A percentile compares a stretch with the other conserved stretches of the same genome.
Evolutionary conservation across 2,888 invertebrate species (phyloP).

Genomic region (Orchesellides sinensis): DNA sequence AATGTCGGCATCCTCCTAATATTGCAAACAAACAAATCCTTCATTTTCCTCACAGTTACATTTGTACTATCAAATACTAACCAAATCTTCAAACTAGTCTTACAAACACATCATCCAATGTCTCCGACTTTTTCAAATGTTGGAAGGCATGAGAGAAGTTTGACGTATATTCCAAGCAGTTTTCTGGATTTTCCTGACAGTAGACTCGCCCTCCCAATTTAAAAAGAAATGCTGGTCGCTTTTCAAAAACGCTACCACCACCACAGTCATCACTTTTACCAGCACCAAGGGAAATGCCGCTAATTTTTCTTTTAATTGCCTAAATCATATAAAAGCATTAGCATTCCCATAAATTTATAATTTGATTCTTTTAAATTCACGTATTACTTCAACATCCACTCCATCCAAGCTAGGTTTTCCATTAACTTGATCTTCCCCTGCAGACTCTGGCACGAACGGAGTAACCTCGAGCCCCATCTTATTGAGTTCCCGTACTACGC

Average conservation of each 20-base stretch:
- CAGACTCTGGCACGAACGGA: background rate
- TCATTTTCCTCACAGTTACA: too few relatives aligned
- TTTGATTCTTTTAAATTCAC: too few relatives aligned
- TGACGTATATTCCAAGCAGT: background rate
- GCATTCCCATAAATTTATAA: background rate
- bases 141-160: constrained; percentile 34
- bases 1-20: background rate
- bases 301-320: background rate
- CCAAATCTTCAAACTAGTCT: too few relatives aligned
- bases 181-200: background rate
- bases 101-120: constrained; percentile 29
- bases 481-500: constrained; percentile 19
- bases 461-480: background rate
- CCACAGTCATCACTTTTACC: background rate
- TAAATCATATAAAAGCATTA: background rate
- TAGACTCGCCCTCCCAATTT: background rate
- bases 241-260: background rate
- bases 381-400: background rate
- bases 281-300: background rate
- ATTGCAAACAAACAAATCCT: background rate
- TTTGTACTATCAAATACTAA: background rate
- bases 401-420: background rate
- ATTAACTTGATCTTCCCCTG: background rate
- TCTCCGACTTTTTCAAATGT: constrained; percentile 7
- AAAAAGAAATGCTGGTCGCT: background rate